Evolutionary conservation across 2,888 invertebrate genomes (phyloP).

Genomic region (Hypolimnas misippus): DNA sequence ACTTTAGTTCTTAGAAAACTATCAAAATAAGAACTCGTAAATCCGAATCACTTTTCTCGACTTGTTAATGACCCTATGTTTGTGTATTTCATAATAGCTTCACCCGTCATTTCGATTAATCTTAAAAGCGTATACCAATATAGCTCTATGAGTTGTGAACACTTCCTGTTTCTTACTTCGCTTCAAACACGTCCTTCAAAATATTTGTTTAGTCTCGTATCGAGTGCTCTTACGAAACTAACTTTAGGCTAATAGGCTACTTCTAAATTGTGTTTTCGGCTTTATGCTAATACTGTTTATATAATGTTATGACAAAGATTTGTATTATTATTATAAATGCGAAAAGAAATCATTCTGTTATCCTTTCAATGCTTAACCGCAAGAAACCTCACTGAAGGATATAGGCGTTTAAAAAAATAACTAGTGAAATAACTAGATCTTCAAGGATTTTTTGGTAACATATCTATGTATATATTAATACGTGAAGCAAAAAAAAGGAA

Average conservation of each 20-base stretch:
- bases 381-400: too few species aligned
- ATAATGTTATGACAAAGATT: slow-evolving; percentile 13
- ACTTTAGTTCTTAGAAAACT: too few species aligned
- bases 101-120: slow-evolving; percentile 14
- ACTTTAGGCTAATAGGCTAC: slow-evolving; percentile 31
- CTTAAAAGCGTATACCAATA: slow-evolving; percentile 38
- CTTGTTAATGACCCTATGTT: slow-evolving; percentile 2
- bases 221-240: slow-evolving; percentile 38
- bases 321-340: neutral
- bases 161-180: slow-evolving; percentile 55
- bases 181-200: slow-evolving; percentile 53
- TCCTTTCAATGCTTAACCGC: too few species aligned
- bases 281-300: neutral
- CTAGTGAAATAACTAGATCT: too few species aligned
- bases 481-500: too few species aligned
- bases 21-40: too few species aligned
- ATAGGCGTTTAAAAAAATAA: too few species aligned
- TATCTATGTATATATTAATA: too few species aligned
- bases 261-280: slow-evolving; percentile 15
- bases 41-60: too few species aligned
- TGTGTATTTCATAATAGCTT: slow-evolving; percentile 20
- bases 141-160: slow-evolving; percentile 35
- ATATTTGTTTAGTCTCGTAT: slow-evolving; percentile 47
- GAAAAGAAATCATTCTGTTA: too few species aligned
- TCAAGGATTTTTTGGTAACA: too few species aligned